Percentiles rank a stretch among this genome's conserved stretches.
Evolutionary conservation across 2,113 vertebrate species (phyloP).

Genomic region (Pimephales promelas): DNA sequence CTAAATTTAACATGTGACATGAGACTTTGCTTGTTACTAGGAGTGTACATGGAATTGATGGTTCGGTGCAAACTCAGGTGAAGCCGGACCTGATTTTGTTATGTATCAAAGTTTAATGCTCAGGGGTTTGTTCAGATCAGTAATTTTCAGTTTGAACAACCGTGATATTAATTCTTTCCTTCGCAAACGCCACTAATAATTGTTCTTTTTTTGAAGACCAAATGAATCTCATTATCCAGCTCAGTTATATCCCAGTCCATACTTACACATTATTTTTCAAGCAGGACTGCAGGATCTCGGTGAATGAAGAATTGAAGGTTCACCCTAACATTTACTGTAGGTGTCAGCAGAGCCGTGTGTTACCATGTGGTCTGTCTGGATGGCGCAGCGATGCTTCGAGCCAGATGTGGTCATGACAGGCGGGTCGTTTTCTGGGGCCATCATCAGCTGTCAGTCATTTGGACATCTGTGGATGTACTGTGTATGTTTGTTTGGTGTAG

Average conservation of each 20-base stretch:
- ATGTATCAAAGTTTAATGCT: too few relatives aligned
- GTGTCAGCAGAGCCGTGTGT: constrained; percentile 75
- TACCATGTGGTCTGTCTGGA: constrained; percentile 25
- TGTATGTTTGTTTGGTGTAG: constrained; percentile 47
- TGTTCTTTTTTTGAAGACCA: background rate
- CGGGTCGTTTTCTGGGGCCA: constrained; percentile 33
- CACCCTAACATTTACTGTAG: constrained; percentile 68
- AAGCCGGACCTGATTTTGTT: too few relatives aligned
- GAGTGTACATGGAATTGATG: too few relatives aligned
- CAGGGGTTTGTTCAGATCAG: background rate
- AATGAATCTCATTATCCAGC: background rate
- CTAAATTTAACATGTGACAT: too few relatives aligned
- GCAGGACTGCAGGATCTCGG: background rate
- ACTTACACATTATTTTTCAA: background rate
- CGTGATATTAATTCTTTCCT: background rate
- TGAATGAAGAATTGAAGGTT: constrained; percentile 31
- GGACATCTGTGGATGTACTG: constrained; percentile 25
- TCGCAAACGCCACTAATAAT: background rate
- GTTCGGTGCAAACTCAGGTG: too few relatives aligned
- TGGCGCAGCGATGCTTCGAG: background rate
- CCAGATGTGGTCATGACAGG: constrained; percentile 5
- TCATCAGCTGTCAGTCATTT: constrained; percentile 53
- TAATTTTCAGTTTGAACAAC: background rate
- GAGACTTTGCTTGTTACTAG: too few relatives aligned
- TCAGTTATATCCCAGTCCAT: background rate